Conservation (phyloP, 2,797 vertebrate species). For the Prionace glauca region DNA sequence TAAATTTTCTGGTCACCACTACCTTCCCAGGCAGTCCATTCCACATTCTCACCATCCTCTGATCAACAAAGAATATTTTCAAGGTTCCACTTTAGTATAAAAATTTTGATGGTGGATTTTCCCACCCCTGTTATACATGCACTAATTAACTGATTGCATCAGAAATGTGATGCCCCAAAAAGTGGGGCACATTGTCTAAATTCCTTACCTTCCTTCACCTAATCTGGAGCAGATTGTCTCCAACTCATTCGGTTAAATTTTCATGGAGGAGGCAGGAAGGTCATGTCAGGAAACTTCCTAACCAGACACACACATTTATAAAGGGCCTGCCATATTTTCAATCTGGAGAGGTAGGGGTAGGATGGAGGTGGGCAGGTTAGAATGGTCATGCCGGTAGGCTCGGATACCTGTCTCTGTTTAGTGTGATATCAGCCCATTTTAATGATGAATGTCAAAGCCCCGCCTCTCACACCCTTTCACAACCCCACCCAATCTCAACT, state of each 20-base stretch:
- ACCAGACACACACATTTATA: too few species aligned
- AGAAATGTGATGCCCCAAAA: background rate
- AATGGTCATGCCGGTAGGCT: background rate
- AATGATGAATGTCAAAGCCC: background rate
- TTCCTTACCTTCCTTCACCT: background rate
- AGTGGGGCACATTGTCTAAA: background rate
- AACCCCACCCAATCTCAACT: background rate
- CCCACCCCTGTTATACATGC: background rate
- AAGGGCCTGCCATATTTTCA: background rate
- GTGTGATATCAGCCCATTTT: background rate
- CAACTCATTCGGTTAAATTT: background rate
- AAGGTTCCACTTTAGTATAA: background rate
- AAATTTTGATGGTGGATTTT: background rate
- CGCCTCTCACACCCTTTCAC: background rate
- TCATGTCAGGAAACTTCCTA: too few species aligned
- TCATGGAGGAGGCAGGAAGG: too few species aligned
- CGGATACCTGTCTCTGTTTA: background rate
- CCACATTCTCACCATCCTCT: too few species aligned
- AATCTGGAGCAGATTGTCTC: background rate
- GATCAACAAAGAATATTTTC: too few species aligned
- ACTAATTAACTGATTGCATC: background rate
- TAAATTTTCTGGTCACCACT: too few species aligned
- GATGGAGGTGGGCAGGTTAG: background rate
- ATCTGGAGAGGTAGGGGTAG: background rate
- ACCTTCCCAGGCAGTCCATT: too few species aligned